A percentile compares a stretch with the other conserved stretches of the same genome.
Conservation (phyloP, 2,888 invertebrate genomes). For the Mesorhabditis sp. region DNA sequence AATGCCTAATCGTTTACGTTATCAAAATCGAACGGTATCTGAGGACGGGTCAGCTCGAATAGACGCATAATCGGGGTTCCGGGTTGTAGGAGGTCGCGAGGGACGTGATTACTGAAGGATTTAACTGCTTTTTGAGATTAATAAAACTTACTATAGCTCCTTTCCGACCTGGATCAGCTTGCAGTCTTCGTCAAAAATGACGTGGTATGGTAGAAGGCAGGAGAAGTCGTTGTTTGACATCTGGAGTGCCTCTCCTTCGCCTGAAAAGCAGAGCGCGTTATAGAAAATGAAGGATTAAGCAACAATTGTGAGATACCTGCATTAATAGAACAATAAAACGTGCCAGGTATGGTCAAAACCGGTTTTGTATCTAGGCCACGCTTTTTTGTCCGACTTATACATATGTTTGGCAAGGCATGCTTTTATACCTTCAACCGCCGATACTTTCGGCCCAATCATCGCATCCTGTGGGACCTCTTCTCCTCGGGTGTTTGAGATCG, state of each 20-base stretch:
- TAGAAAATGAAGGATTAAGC: too few relatives aligned
- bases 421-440: not conserved
- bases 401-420: too few relatives aligned
- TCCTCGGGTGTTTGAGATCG: not conserved
- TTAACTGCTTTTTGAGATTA: not conserved
- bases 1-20: slow-evolving; percentile 41
- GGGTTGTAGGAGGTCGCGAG: slow-evolving; percentile 42
- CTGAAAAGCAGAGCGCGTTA: too few relatives aligned
- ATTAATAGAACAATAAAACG: too few relatives aligned
- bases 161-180: slow-evolving; percentile 50
- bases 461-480: not conserved
- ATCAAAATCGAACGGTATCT: slow-evolving; percentile 56
- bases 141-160: slow-evolving; percentile 41
- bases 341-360: too few relatives aligned
- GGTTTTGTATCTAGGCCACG: too few relatives aligned
- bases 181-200: slow-evolving; percentile 54
- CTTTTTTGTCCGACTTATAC: too few relatives aligned
- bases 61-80: slow-evolving; percentile 50
- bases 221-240: slow-evolving; percentile 35
- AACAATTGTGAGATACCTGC: too few relatives aligned
- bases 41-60: slow-evolving; percentile 53
- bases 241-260: slow-evolving; percentile 9
- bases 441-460: slow-evolving; percentile 1
- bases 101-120: slow-evolving; percentile 43
- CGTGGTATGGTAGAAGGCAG: slow-evolving; percentile 48